These are phyloP conservation scores for Bellardia pandia DNA, from an alignment of 2,888 invertebrate genomes.

Conservation along the genomic window DNA sequence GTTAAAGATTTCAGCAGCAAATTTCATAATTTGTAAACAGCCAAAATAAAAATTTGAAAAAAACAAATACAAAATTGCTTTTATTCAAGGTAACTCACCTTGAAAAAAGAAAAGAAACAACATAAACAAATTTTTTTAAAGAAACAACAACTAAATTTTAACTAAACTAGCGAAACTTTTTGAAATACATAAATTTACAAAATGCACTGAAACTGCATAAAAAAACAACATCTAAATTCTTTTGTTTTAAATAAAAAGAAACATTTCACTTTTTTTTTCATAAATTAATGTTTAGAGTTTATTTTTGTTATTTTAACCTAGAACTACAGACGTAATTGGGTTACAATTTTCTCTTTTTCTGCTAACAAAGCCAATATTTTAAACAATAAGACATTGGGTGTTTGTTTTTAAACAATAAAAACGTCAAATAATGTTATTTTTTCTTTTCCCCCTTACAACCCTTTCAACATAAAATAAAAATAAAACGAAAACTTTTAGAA, in stretches of 20 bases:
- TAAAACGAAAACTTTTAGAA: background rate
- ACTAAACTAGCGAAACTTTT: slow-evolving; percentile 15
- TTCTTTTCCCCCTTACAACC: background rate
- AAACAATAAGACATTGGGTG: background rate
- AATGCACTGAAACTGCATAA: background rate
- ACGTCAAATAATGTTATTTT: background rate
- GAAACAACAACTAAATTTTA: background rate
- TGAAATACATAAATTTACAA: slow-evolving; percentile 14
- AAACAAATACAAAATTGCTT: slow-evolving; percentile 1
- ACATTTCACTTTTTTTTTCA: slow-evolving; percentile 27
- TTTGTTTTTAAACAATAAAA: background rate
- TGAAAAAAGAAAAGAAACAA: slow-evolving; percentile 39
- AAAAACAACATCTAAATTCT: background rate
- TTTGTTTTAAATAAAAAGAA: background rate
- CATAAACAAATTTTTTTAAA: slow-evolving; percentile 32
- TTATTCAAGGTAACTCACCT: slow-evolving; percentile 60
- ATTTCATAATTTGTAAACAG: background rate
- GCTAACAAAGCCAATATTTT: background rate
- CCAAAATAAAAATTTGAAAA: background rate
- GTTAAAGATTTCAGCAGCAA: background rate
- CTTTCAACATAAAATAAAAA: background rate
- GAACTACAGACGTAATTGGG: slow-evolving; percentile 32
- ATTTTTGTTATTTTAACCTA: slow-evolving; percentile 15
- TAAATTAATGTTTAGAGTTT: background rate
- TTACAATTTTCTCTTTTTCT: slow-evolving; percentile 36